Percentiles rank a stretch among this genome's conserved stretches.
Conservation (phyloP, 2,888 invertebrate genomes). For the Microctonus aethiopoides region DNA sequence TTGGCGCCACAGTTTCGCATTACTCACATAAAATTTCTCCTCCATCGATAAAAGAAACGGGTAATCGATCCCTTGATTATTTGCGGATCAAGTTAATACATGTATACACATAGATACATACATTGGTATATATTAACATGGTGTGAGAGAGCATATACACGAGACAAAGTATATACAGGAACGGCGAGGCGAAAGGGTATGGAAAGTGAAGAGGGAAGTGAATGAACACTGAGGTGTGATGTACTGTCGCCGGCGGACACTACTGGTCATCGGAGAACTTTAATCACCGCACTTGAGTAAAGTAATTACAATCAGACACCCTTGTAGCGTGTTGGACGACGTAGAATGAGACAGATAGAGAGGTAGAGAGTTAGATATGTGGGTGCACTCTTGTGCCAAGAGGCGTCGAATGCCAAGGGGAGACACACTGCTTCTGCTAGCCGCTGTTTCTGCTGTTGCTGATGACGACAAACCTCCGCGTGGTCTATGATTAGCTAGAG, state of each 20-base stretch:
- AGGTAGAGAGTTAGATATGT: neutral
- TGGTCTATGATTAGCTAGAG: constrained; percentile 64
- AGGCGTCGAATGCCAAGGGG: constrained; percentile 61
- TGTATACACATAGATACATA: neutral
- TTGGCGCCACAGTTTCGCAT: constrained; percentile 25
- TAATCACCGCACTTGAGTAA: constrained; percentile 66
- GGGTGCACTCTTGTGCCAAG: constrained; percentile 7
- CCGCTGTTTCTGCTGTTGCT: neutral
- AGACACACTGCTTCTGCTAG: constrained; percentile 25
- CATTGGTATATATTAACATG: neutral
- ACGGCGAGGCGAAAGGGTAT: neutral
- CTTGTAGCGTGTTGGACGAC: constrained; percentile 47
- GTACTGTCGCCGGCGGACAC: constrained; percentile 22
- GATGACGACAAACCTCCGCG: too few relatives aligned
- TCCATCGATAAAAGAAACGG: constrained; percentile 39
- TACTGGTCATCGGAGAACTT: constrained; percentile 61
- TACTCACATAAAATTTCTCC: constrained; percentile 21
- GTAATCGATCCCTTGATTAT: constrained; percentile 54
- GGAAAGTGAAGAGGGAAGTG: neutral
- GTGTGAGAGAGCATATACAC: neutral
- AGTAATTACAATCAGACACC: constrained; percentile 67
- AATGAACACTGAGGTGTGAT: neutral
- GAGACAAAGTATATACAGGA: neutral
- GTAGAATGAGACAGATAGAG: constrained; percentile 13
- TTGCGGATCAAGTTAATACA: constrained; percentile 11